Evolutionary conservation across 2,888 invertebrate species (phyloP).

Genomic region (Platycheirus albimanus): DNA sequence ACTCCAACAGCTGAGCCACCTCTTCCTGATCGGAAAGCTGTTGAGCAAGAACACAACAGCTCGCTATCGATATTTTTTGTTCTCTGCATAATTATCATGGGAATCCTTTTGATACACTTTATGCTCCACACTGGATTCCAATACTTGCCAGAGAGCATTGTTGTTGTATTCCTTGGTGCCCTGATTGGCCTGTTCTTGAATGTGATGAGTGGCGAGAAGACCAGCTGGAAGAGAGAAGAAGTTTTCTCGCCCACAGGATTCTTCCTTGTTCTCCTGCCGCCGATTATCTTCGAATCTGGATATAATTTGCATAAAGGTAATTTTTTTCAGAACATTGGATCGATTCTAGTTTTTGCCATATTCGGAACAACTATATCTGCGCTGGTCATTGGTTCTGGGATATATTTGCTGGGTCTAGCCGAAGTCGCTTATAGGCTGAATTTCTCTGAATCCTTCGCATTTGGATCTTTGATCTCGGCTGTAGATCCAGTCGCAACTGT

Average conservation of each 20-base stretch:
- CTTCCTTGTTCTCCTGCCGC: slow-evolving; percentile 97
- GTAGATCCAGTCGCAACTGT: slow-evolving; percentile 99
- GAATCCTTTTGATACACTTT: slow-evolving; percentile 96
- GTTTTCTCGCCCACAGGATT: slow-evolving; percentile 99
- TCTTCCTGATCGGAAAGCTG: slow-evolving; percentile 93
- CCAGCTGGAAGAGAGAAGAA: slow-evolving; percentile 98
- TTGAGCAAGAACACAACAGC: slow-evolving; percentile 97
- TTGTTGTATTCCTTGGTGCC: slow-evolving; percentile 97
- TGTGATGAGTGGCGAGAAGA: slow-evolving; percentile 92
- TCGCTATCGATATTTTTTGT: slow-evolving; percentile 99
- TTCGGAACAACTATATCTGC: slow-evolving; percentile 98
- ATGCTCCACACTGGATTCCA: slow-evolving; percentile 98
- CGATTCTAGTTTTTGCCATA: slow-evolving; percentile 98
- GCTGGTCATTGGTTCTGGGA: slow-evolving; percentile 97
- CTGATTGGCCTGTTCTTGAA: slow-evolving; percentile 95
- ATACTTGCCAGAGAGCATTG: slow-evolving; percentile 98
- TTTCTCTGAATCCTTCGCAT: slow-evolving; percentile 99
- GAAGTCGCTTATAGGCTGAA: slow-evolving; percentile 94
- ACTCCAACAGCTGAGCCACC: slow-evolving; percentile 89
- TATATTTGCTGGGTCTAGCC: slow-evolving; percentile 96
- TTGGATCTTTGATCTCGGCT: slow-evolving; percentile 97
- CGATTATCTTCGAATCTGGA: slow-evolving; percentile 99
- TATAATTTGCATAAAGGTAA: slow-evolving; percentile 99
- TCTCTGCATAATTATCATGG: slow-evolving; percentile 95
- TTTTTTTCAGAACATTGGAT: slow-evolving; percentile 98